Percentiles rank a stretch among this genome's conserved stretches.
These are phyloP conservation scores for Pristionchus maxplancki DNA, from an alignment of 2,888 invertebrate genomes.

Conservation along the genomic window DNA sequence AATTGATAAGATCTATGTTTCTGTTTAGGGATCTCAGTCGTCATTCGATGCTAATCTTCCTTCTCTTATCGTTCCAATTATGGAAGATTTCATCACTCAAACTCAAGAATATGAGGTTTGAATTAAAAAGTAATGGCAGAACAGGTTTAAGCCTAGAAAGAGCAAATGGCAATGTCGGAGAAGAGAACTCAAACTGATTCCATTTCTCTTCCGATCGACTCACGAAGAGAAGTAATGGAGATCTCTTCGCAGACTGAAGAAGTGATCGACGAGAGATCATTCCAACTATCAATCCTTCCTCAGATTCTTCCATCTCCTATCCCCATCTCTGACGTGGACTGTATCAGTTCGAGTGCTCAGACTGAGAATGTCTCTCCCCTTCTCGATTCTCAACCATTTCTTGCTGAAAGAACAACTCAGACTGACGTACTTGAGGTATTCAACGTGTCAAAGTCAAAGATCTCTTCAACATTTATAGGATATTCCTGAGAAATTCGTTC, in stretches of 20 bases:
- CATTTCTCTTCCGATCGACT: background rate
- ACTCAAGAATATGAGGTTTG: background rate
- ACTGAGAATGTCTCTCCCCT: slow-evolving; percentile 20
- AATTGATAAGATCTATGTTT: background rate
- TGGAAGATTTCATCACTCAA: background rate
- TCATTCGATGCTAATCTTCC: background rate
- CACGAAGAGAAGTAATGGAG: background rate
- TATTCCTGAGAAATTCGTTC: background rate
- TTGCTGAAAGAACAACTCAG: background rate
- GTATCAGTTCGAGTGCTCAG: background rate
- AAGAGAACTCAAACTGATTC: background rate
- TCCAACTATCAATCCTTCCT: background rate
- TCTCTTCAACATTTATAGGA: background rate
- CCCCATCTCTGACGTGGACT: background rate
- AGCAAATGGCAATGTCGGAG: background rate
- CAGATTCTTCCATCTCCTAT: background rate
- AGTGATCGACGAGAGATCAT: background rate
- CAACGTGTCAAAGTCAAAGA: too few species aligned
- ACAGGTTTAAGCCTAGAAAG: background rate
- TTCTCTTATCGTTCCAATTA: background rate
- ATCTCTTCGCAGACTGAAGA: too few species aligned
- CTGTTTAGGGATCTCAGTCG: background rate
- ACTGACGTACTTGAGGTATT: background rate
- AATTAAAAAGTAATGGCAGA: too few species aligned
- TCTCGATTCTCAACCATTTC: slow-evolving; percentile 11